Conservation (phyloP, 2,888 invertebrate genomes). For the Arge pagana region DNA sequence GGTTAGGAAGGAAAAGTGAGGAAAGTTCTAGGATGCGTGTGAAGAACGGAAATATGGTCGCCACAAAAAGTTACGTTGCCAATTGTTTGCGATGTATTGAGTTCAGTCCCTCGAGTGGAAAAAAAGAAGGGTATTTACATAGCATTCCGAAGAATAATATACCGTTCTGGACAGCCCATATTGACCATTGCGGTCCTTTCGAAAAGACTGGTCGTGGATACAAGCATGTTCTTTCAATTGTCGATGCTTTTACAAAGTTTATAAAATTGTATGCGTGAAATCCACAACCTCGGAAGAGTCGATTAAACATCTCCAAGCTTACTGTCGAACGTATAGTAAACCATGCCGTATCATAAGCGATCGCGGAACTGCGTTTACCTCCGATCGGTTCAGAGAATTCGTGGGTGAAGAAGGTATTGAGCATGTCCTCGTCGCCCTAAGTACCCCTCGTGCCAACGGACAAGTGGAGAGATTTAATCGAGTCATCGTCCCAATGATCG, state of each 20-base stretch:
- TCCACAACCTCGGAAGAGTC: conserved; percentile 6
- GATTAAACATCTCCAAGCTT: not conserved
- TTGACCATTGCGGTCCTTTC: not conserved
- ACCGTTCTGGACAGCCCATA: not conserved
- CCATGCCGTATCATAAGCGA: conserved; percentile 11
- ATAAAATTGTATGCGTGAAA: conserved; percentile 2
- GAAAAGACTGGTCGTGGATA: not conserved
- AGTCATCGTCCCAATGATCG: conserved; percentile 20
- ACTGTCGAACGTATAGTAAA: conserved; percentile 7
- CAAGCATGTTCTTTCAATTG: conserved; percentile 5
- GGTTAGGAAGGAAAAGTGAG: too few relatives aligned
- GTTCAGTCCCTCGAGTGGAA: conserved; percentile 31
- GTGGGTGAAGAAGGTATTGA: conserved; percentile 3
- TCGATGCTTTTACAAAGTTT: conserved; percentile 8
- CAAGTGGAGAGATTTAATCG: conserved; percentile 21
- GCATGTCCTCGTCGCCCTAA: conserved; percentile 9
- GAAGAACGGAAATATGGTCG: too few relatives aligned
- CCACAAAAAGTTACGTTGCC: conserved; percentile 31
- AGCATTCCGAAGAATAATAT: not conserved
- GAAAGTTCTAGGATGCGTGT: too few relatives aligned
- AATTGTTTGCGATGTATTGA: conserved; percentile 43
- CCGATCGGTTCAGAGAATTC: conserved; percentile 2
- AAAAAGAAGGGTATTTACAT: conserved; percentile 19
- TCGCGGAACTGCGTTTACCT: conserved; percentile 13
- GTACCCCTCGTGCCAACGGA: conserved; percentile 11